phyloP scores from a whole-genome alignment of 2,888 invertebrate genomes.

The Amiota communis region DNA sequence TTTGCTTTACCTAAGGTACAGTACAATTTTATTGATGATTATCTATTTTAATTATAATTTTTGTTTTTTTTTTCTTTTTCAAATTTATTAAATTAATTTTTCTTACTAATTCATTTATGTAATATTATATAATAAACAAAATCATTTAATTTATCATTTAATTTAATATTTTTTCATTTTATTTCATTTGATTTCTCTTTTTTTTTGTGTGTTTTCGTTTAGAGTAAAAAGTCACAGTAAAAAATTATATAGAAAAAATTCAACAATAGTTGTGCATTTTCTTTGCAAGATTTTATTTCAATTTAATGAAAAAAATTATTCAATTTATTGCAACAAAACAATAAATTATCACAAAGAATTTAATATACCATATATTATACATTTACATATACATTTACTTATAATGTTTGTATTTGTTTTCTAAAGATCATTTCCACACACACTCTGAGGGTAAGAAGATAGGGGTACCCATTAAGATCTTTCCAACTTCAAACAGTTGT shows the following conservation, averaged over 20 bases:
- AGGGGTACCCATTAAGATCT: no score
- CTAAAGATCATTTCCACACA: no score
- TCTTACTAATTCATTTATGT: neutral
- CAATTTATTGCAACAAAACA: constrained; percentile 1
- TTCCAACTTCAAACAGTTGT: no score
- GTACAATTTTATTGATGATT: constrained; percentile 61
- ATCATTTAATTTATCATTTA: neutral
- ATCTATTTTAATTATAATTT: constrained; percentile 55
- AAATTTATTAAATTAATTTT: neutral
- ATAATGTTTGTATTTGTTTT: no score
- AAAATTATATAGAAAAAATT: neutral
- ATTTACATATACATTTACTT: no score
- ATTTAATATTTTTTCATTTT: neutral
- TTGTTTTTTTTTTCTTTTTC: constrained; percentile 18
- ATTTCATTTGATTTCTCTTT: neutral
- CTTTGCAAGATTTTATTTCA: neutral
- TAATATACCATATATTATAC: constrained; percentile 12
- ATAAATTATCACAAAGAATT: constrained; percentile 25
- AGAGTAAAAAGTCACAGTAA: neutral
- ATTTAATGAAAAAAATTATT: constrained; percentile 6
- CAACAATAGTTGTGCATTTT: neutral
- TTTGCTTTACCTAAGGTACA: constrained; percentile 55
- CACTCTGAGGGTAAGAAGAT: no score
- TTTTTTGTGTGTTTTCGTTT: neutral
- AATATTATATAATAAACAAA: neutral